A percentile compares a stretch with the other conserved stretches of the same genome.
Evolutionary conservation across 2,888 invertebrate genomes (phyloP).

Genomic region (Gortyna flavago): DNA sequence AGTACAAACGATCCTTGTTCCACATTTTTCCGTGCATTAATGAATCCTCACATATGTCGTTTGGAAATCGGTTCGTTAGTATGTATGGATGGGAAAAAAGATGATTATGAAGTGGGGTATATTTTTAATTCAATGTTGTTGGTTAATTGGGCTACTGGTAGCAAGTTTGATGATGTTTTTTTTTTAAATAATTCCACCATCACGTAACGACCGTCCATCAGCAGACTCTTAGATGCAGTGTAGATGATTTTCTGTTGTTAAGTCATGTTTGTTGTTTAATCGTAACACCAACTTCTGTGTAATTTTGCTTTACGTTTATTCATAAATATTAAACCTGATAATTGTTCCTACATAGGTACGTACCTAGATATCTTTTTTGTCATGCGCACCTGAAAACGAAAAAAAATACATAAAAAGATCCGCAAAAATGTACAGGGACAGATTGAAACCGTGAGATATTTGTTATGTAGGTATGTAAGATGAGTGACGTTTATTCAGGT

Average conservation of each 20-base stretch:
- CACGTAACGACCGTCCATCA: no score
- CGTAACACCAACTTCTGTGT: neutral
- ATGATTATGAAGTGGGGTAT: constrained; percentile 30
- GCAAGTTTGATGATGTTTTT: neutral
- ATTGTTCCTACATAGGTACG: neutral
- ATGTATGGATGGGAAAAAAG: constrained; percentile 67
- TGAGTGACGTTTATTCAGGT: neutral
- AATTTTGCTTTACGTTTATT: neutral
- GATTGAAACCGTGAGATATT: neutral
- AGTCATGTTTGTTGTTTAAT: neutral
- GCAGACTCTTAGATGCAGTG: no score
- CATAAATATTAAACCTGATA: neutral
- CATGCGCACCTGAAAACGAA: no score
- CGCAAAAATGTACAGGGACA: no score
- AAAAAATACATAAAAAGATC: no score
- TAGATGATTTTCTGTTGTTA: neutral
- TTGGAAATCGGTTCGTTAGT: constrained; percentile 77
- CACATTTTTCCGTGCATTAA: constrained; percentile 73
- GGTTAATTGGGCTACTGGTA: neutral
- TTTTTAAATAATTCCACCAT: neutral
- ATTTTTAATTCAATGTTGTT: constrained; percentile 21
- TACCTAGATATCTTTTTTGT: neutral
- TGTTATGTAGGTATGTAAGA: neutral
- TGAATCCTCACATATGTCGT: constrained; percentile 73
- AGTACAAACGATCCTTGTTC: constrained; percentile 61